A percentile compares a stretch with the other conserved stretches of the same genome.
Conservation (phyloP, 2,113 vertebrate species). For the Dicrurus megarhynchus region DNA sequence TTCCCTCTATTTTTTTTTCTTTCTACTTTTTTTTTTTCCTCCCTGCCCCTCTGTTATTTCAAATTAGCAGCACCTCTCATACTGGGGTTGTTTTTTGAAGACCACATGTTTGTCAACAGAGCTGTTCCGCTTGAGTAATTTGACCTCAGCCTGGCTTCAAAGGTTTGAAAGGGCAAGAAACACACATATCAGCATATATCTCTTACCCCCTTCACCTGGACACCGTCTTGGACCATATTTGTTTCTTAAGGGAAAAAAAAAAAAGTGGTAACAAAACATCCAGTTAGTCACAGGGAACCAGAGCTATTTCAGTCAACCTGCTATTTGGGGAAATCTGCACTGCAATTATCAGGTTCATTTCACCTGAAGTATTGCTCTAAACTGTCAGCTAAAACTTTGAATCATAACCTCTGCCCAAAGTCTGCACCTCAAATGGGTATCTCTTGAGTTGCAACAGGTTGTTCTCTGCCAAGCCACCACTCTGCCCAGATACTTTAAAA, state of each 20-base stretch:
- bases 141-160: slow-evolving; percentile 25
- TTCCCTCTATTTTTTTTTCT: neutral
- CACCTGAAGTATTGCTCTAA: neutral
- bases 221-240: neutral
- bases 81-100: slow-evolving; percentile 39
- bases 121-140: slow-evolving; percentile 53
- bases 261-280: neutral
- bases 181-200: neutral
- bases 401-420: neutral
- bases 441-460: neutral
- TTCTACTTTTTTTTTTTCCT: no score
- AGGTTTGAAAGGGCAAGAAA: slow-evolving; percentile 45
- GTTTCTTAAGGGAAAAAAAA: neutral
- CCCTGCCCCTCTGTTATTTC: neutral
- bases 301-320: neutral
- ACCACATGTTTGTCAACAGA: slow-evolving; percentile 60
- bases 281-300: slow-evolving; percentile 19
- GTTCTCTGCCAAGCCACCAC: neutral
- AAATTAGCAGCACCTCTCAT: slow-evolving; percentile 41
- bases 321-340: slow-evolving; percentile 16
- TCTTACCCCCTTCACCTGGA: slow-evolving; percentile 48
- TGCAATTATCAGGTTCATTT: slow-evolving; percentile 7
- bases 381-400: neutral
- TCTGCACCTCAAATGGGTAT: neutral
- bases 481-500: neutral